Base-by-base conservation (phyloP, 2,113 vertebrate species). In the Bubo bubo region DNA sequence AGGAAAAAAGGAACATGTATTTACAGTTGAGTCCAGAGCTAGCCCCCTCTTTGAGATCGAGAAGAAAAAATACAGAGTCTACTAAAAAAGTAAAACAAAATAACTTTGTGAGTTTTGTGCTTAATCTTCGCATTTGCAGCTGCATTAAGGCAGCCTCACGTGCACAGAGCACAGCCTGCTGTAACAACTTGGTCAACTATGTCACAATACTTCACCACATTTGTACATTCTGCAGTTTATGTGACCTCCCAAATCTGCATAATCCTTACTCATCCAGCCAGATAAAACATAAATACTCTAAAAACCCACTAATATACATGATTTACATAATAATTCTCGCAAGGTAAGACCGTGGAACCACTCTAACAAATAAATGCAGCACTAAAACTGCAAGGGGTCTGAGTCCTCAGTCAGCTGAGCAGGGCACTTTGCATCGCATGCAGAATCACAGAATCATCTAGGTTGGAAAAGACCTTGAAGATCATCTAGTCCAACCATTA, bases 381-480 rank as follows among this genome's bases (percentile, higher is more conserved):
- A 8, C 24, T 52, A 52, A 32, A 75, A 81, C 12, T 41, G 62
- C 4, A 12, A 58, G 68, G 21, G 37, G 23, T 19, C 27, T 0
- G 1, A 75, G 79, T 7, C 4, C 60, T 53, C 64, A 15, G 50
- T 0, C 5, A 45, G 47, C 39, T 21, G 75, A 3, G 3, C 11
- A 1, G 47, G 21, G 63, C 37, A 13, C 58, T 19, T 9, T 0
- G 23, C 45, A 23, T 5, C 0, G 0, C 14, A 0, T 0, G 7
- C 43, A 45, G 43, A 41, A 45, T 45, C 43, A 45, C 43, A 45
- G 43, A 45, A 45, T 45, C 43, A 45, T 45, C 43, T 18, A 45
- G 43, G 43, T 45, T 45, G 43, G 43, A 45, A 45, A 16, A 45
- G 43, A 45, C 43, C 43, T 45, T 45, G 43, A 45, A 45, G 7